These are phyloP conservation scores for Contarinia nasturtii DNA, from an alignment of 1,140 invertebrate species.

Conservation along the genomic window DNA sequence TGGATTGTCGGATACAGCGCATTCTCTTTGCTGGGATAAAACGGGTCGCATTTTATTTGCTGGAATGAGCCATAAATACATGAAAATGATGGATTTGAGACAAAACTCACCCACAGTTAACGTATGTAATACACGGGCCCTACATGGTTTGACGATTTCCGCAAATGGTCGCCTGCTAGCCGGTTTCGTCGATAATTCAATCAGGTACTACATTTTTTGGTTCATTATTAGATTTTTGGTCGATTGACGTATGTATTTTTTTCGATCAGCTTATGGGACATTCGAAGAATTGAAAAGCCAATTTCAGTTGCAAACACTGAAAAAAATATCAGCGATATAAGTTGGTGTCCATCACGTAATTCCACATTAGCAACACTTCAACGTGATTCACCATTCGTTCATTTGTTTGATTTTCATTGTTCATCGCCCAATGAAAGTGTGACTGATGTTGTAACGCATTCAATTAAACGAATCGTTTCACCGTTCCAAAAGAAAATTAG, in stretches of 20 bases:
- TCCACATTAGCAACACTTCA: conserved; percentile 15
- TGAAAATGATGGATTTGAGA: conserved; percentile 81
- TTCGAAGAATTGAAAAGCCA: conserved; percentile 69
- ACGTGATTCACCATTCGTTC: conserved; percentile 17
- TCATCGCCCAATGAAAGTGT: conserved; percentile 13
- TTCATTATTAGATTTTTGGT: too few relatives aligned
- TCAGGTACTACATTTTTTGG: too few relatives aligned
- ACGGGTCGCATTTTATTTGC: conserved; percentile 55
- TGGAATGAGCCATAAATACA: conserved; percentile 74
- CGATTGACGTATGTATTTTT: too few relatives aligned
- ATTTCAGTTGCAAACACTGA: conserved; percentile 49
- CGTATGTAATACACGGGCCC: conserved; percentile 59
- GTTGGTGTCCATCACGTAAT: conserved; percentile 64
- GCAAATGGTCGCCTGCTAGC: conserved; percentile 59
- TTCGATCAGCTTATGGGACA: conserved; percentile 72
- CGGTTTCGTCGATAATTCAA: conserved; percentile 60
- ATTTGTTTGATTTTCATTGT: conserved; percentile 19
- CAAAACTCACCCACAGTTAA: conserved; percentile 52
- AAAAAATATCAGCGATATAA: conserved; percentile 51
- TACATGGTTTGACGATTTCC: conserved; percentile 62
- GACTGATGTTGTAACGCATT: conserved; percentile 11
- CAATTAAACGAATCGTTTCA: conserved; percentile 17
- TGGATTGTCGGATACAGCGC: conserved; percentile 60
- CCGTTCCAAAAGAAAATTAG: conserved; percentile 19
- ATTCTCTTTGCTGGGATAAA: conserved; percentile 72